These are phyloP conservation scores for Heliconius melpomene DNA, from an alignment of 1,140 invertebrate genomes.

Conservation along the genomic window DNA sequence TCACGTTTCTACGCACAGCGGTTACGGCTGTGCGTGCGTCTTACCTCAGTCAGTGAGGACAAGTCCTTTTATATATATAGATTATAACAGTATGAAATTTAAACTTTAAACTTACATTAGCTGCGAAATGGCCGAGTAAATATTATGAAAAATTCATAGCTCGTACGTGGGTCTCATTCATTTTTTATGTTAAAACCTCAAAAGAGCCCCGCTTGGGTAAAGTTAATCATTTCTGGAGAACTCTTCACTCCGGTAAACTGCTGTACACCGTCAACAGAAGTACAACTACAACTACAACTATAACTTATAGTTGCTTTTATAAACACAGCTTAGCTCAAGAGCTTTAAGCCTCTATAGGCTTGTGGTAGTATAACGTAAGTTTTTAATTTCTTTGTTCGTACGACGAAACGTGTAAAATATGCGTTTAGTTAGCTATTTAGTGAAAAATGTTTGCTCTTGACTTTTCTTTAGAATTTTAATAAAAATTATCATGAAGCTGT, in stretches of 20 bases:
- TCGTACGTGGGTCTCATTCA: neutral
- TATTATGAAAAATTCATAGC: neutral
- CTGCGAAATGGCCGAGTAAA: neutral
- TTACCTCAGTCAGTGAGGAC: no score
- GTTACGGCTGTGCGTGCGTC: no score
- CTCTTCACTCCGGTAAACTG: conserved; percentile 2
- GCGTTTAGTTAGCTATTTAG: neutral
- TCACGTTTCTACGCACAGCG: no score
- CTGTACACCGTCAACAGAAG: neutral
- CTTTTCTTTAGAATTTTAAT: no score
- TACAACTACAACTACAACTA: neutral
- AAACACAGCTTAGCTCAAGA: neutral
- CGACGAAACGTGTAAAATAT: neutral
- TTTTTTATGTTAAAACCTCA: conserved; percentile 1
- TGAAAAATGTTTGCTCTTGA: neutral
- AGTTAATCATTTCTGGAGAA: neutral
- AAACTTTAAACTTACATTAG: neutral
- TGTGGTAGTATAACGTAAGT: neutral
- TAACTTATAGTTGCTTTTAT: neutral
- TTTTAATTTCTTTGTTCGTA: neutral
- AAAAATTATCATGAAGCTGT: no score
- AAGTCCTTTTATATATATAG: no score
- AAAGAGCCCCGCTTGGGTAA: conserved; percentile 2
- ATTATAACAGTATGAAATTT: neutral
- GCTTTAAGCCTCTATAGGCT: neutral